Conservation (phyloP, 35 echinoderm and acorn worm species). For the Acanthaster planci region DNA sequence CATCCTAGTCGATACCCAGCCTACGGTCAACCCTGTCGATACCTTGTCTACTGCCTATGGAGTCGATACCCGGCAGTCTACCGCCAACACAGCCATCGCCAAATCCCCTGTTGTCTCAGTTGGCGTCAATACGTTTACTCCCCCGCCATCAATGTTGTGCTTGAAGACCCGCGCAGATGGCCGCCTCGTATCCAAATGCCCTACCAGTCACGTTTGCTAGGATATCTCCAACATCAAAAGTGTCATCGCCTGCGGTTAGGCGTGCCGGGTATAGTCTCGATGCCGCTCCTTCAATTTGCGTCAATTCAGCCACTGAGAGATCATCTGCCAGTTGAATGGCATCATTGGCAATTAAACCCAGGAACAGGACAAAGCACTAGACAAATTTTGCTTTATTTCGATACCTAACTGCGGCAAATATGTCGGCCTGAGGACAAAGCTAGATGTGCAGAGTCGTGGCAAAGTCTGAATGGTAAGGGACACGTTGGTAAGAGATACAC, state of each 20-base stretch:
- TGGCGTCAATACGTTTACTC: no score
- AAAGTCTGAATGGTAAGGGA: no score
- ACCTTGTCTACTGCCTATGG: neutral
- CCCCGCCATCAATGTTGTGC: neutral
- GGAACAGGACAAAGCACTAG: no score
- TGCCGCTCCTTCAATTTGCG: conserved; percentile 10
- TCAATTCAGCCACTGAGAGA: neutral
- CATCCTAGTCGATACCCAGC: neutral
- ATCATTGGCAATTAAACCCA: neutral
- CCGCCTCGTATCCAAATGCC: conserved; percentile 1
- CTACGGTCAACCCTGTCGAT: neutral
- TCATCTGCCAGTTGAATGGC: neutral
- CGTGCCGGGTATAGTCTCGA: neutral
- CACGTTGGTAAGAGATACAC: no score
- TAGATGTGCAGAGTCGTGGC: no score
- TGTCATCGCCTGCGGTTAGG: conserved; percentile 3
- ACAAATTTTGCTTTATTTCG: no score
- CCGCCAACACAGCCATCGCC: neutral
- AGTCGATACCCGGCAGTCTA: neutral
- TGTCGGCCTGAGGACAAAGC: no score
- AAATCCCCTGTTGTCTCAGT: no score
- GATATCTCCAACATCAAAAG: neutral
- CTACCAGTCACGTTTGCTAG: neutral
- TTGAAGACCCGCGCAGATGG: neutral
- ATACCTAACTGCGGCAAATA: no score